A percentile compares a stretch with the other conserved stretches of the same genome.
Conservation (phyloP, 2,113 vertebrate species). For the Boulengeromyrus knoepffleri region DNA sequence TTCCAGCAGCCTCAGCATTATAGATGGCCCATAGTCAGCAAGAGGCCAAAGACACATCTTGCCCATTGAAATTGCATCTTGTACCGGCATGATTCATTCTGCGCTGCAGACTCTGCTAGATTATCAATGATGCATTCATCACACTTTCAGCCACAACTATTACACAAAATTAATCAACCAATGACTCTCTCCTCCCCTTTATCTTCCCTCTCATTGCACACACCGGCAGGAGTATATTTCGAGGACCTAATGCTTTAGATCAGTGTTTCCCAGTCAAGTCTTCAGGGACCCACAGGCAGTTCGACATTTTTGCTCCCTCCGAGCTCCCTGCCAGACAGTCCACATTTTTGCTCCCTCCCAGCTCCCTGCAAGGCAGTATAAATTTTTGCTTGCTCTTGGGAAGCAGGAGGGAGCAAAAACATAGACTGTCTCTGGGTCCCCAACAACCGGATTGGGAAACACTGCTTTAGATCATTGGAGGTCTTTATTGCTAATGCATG, state of each 20-base stretch:
- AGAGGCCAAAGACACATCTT: not conserved
- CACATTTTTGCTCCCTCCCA: too few species aligned
- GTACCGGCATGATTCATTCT: not conserved
- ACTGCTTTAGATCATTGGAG: not conserved
- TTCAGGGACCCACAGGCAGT: not conserved
- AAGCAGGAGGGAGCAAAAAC: not conserved
- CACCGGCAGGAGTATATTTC: not conserved
- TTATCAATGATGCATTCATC: conserved; percentile 8
- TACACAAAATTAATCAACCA: not conserved
- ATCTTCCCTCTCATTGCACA: not conserved
- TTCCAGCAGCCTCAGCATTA: not conserved
- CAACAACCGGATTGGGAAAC: not conserved
- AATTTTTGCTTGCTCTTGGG: too few species aligned
- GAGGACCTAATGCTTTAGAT: not conserved
- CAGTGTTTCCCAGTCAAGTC: not conserved
- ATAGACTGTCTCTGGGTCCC: not conserved
- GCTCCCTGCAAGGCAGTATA: too few species aligned
- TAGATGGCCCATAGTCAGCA: not conserved
- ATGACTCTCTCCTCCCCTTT: not conserved
- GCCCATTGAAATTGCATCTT: not conserved
- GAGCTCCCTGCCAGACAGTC: too few species aligned
- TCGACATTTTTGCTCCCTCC: not conserved
- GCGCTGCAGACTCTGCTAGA: not conserved
- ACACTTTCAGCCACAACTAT: not conserved
- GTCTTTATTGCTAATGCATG: conserved; percentile 1